A percentile compares a stretch with the other conserved stretches of the same genome.
Evolutionary conservation across 1,140 invertebrate genomes (phyloP).

Genomic region (Cyclargus thomasi): DNA sequence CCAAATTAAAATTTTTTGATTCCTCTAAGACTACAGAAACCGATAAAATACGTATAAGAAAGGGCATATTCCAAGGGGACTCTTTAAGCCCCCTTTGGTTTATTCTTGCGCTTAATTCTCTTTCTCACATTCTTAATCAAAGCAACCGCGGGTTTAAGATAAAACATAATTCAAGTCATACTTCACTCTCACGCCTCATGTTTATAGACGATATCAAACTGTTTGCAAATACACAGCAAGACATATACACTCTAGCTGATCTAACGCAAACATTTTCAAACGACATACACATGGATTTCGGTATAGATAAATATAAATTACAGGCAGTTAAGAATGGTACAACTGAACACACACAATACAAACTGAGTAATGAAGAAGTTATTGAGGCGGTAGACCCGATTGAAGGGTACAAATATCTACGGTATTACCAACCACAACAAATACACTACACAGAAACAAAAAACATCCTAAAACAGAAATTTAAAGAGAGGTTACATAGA

Average conservation of each 20-base stretch:
- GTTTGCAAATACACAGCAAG: constrained; percentile 13
- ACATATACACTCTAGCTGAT: constrained; percentile 2
- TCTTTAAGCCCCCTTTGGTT: constrained; percentile 22
- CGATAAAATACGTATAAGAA: constrained; percentile 16
- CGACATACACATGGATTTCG: constrained; percentile 18
- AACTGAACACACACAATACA: not conserved
- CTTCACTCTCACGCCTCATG: constrained; percentile 10
- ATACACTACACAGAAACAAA: constrained; percentile 16
- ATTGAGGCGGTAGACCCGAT: constrained; percentile 5
- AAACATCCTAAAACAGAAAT: constrained; percentile 9
- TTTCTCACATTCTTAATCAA: constrained; percentile 14
- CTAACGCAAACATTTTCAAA: constrained; percentile 7
- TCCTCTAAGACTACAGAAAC: constrained; percentile 8
- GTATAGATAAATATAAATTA: constrained; percentile 21
- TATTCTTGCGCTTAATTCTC: constrained; percentile 21
- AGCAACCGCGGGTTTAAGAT: constrained; percentile 12
- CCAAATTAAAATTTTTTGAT: not conserved
- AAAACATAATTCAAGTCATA: not conserved
- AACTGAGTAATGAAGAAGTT: not conserved
- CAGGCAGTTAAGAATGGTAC: not conserved
- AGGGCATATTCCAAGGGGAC: constrained; percentile 22
- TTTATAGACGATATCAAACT: constrained; percentile 25
- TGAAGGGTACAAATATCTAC: constrained; percentile 17
- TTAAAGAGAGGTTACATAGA: constrained; percentile 13
- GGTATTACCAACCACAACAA: constrained; percentile 11